Base-by-base conservation (phyloP, 2,888 invertebrate species). In the Parnassius glacialis region DNA sequence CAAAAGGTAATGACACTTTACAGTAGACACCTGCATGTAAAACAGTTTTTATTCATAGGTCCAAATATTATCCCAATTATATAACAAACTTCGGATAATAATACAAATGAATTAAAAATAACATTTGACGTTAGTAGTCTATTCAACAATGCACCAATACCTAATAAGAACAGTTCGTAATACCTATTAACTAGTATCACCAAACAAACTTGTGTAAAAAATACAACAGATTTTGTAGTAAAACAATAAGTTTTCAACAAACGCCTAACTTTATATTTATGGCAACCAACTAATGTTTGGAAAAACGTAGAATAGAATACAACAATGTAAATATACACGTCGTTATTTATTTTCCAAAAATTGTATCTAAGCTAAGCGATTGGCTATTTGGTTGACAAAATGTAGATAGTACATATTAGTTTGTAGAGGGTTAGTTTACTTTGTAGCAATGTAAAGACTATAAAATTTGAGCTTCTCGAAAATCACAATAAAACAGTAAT, bases 161-260 rank as follows among this genome's bases (percentile, higher is more conserved):
- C 73, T 70, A 76, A 76, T 75, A 76, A 73, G 74, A 78, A 62
- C 64, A 64, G 56, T 74, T 78, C 43, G 11, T 74, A 78, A 76
- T 80, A 78, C 77, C 76, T 80, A 80, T 77, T 80, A 85, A 34
- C 88, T 87, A 87, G 81, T 87, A 87, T 86, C 87, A 86, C 86
- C 84, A 79, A 72, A 81, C 78, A 76, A 70, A 13, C 34, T 41
- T 48, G 9, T n/a, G n/a, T 13, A 56, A 65, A 70, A 67, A 47
- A 13, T 34, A 68, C 52, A 52, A 75, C 50, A 58, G 10, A 53
- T 42, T n/a, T 13, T 13, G 3, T 43, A 43, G 11, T 10, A 11
- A 9, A 20, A 20, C 50, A 20, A 16, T 50, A 10, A 16, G 50
- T 20, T 10, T 50, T 73, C 75, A 84, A 81, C 76, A 75, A 79